phyloP scores from a whole-genome alignment of 2,797 vertebrate species.

The Anguilla megastoma region DNA sequence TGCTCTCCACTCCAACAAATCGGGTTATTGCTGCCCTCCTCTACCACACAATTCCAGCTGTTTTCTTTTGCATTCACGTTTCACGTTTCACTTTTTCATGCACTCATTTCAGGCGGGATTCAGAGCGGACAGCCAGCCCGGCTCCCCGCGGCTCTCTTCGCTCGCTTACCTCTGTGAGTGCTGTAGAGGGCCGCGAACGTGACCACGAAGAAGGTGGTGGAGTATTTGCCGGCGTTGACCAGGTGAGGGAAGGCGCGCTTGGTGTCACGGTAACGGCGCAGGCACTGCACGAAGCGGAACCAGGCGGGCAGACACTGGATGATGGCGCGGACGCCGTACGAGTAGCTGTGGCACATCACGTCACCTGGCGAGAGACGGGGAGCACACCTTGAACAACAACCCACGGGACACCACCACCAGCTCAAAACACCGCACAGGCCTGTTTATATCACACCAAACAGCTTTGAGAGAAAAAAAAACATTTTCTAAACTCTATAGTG shows the following conservation, averaged over 20 bases:
- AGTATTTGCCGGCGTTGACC: constrained; percentile 97
- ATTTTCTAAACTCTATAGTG: not conserved
- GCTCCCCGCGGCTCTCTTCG: not conserved
- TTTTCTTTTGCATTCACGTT: not conserved
- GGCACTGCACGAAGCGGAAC: constrained; percentile 98
- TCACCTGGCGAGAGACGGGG: constrained; percentile 55
- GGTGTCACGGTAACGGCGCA: constrained; percentile 94
- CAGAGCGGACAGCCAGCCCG: not conserved
- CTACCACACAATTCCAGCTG: not conserved
- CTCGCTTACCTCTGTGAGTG: constrained; percentile 85
- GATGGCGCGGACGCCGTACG: constrained; percentile 90
- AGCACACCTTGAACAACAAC: not conserved
- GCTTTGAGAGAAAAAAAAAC: not conserved
- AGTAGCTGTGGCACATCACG: constrained; percentile 84
- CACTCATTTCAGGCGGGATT: not conserved
- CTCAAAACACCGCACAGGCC: not conserved
- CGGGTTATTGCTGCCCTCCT: not conserved
- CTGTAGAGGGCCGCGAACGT: constrained; percentile 92
- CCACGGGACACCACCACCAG: too few species aligned
- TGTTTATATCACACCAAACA: not conserved
- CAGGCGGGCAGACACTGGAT: constrained; percentile 98
- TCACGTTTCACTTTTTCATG: not conserved
- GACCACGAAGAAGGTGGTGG: constrained; percentile 96
- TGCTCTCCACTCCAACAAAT: not conserved
- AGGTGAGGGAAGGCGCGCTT: constrained; percentile 96